Evolutionary conservation across 2,113 vertebrate species (phyloP).

Genomic region (Gymnorhina tibicen): DNA sequence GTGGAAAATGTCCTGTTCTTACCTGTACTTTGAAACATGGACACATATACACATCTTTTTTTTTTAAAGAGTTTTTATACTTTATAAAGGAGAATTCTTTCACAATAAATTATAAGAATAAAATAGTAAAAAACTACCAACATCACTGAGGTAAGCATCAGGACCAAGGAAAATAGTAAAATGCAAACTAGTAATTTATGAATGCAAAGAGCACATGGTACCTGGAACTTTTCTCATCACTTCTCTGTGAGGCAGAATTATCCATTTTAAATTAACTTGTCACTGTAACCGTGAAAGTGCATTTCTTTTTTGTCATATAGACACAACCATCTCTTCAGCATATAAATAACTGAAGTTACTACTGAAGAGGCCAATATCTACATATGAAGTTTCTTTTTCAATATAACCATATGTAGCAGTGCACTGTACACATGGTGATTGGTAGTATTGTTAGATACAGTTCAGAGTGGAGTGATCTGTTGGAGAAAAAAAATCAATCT

Average conservation of each 20-base stretch:
- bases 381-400: neutral
- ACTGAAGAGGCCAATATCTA: neutral
- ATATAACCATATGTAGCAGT: neutral
- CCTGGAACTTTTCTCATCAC: neutral
- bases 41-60: neutral
- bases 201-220: rapidly evolving
- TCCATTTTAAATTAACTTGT: neutral
- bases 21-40: rapidly evolving
- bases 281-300: rapidly evolving
- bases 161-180: neutral
- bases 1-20: neutral
- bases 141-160: neutral
- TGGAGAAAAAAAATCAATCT: neutral
- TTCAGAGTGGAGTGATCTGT: neutral
- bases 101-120: neutral
- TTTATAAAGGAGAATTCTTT: neutral
- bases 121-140: neutral
- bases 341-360: neutral
- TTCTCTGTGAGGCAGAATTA: neutral
- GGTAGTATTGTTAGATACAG: neutral
- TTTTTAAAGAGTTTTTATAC: neutral
- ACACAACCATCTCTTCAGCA: neutral
- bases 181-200: neutral
- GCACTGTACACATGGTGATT: neutral
- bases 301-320: neutral